Evolutionary conservation across 2,888 invertebrate species (phyloP).

Genomic region (Arctia plantaginis): DNA sequence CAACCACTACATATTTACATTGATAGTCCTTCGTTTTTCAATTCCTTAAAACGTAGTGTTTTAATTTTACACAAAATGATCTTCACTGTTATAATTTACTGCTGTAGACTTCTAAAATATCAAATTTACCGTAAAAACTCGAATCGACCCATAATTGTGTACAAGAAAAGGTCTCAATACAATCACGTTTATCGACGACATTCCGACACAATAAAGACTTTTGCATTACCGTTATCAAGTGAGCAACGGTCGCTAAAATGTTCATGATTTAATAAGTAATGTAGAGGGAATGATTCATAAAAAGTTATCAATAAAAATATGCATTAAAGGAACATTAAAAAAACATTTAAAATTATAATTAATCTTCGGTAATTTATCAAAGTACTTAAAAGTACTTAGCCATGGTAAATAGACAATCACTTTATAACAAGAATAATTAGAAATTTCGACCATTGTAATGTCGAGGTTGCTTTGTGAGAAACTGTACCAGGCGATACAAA

Average conservation of each 20-base stretch:
- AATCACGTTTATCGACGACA: conserved; percentile 33
- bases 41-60: not conserved
- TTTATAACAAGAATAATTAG: not conserved
- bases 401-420: not conserved
- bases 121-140: not conserved
- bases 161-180: conserved; percentile 35
- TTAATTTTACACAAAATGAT: not conserved
- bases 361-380: not conserved
- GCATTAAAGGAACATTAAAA: not conserved
- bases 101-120: not conserved
- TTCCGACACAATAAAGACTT: conserved; percentile 40
- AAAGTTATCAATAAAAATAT: conserved; percentile 4
- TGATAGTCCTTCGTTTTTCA: not conserved
- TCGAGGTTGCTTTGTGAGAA: not conserved
- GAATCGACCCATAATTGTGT: not conserved
- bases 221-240: conserved; percentile 33
- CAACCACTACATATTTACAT: not conserved
- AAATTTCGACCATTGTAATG: not conserved
- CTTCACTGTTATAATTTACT: not conserved
- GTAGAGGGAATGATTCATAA: not conserved
- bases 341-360: not conserved
- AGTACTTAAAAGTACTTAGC: not conserved
- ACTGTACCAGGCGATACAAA: not conserved
- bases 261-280: not conserved
- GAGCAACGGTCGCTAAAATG: conserved; percentile 22